Evolutionary conservation across 2,888 invertebrate genomes (phyloP).

Genomic region (Stenodema calcarata): DNA sequence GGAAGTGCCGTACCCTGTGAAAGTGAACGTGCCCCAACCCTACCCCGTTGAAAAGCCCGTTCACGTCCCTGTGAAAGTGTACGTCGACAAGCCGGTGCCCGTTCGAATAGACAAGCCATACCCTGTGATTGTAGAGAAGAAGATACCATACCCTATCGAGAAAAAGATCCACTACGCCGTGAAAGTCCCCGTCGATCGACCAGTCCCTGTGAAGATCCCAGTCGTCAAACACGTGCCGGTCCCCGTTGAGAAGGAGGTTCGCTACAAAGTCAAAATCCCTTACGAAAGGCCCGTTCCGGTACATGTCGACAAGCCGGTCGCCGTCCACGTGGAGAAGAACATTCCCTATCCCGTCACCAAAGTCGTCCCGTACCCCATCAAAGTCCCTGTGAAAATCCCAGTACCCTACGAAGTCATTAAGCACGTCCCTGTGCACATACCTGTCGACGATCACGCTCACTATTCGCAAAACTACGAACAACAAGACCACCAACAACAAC

Average conservation of each 20-base stretch:
- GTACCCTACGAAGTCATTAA: conserved; percentile 52
- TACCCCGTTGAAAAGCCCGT: conserved; percentile 60
- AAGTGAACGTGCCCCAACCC: conserved; percentile 67
- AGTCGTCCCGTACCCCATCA: conserved; percentile 69
- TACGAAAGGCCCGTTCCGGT: conserved; percentile 75
- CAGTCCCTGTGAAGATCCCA: conserved; percentile 73
- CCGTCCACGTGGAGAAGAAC: conserved; percentile 64
- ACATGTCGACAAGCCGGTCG: conserved; percentile 67
- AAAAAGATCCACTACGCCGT: conserved; percentile 71
- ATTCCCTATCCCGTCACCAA: conserved; percentile 61
- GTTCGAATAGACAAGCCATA: conserved; percentile 79
- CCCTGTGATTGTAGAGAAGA: conserved; percentile 78
- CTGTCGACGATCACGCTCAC: conserved; percentile 18
- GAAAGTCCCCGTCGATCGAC: conserved; percentile 73
- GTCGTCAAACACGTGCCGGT: conserved; percentile 70
- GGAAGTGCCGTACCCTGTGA: conserved; percentile 70
- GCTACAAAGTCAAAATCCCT: conserved; percentile 74
- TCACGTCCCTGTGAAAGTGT: conserved; percentile 74
- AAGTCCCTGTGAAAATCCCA: conserved; percentile 59
- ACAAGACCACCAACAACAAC: neutral
- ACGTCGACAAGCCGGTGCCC: conserved; percentile 62
- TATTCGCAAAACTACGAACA: neutral
- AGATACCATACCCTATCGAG: conserved; percentile 71
- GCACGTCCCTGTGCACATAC: conserved; percentile 51
- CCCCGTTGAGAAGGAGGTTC: conserved; percentile 70